Conservation (phyloP, 1,140 invertebrate species). For the Nymphalis io region DNA sequence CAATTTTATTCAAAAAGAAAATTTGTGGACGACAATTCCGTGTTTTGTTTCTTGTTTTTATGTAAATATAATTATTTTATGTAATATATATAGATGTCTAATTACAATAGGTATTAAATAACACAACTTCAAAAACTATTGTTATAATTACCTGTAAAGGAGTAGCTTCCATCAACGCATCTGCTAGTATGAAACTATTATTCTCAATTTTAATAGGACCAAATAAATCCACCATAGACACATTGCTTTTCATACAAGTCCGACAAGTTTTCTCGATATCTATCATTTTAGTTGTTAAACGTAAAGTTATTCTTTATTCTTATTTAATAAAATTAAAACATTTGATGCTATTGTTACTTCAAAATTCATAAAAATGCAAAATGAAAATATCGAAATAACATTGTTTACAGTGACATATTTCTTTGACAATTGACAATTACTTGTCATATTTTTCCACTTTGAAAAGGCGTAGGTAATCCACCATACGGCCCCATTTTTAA, state of each 20-base stretch:
- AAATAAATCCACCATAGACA: constrained; percentile 62
- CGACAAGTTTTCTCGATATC: constrained; percentile 62
- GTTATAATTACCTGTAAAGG: constrained; percentile 56
- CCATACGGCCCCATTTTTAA: too few species aligned
- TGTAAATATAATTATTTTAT: too few species aligned
- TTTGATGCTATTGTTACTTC: background rate
- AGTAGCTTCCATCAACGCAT: constrained; percentile 61
- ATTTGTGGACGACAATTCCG: too few species aligned
- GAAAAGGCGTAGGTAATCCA: background rate
- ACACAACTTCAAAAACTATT: too few species aligned
- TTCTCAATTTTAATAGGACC: constrained; percentile 54
- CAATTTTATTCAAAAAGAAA: too few species aligned
- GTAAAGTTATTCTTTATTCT: background rate
- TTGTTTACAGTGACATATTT: background rate
- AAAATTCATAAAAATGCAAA: background rate
- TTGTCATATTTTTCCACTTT: background rate
- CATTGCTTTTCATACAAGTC: constrained; percentile 70
- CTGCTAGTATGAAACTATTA: constrained; percentile 54
- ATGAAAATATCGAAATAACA: constrained; percentile 1
- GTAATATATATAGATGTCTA: too few species aligned
- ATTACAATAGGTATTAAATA: too few species aligned
- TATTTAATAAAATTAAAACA: background rate
- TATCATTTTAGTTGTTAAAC: constrained; percentile 40
- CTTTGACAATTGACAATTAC: too few species aligned
- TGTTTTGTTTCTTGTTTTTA: too few species aligned